phyloP scores from a whole-genome alignment of 2,888 invertebrate species.

The Lasius fuliginosus region DNA sequence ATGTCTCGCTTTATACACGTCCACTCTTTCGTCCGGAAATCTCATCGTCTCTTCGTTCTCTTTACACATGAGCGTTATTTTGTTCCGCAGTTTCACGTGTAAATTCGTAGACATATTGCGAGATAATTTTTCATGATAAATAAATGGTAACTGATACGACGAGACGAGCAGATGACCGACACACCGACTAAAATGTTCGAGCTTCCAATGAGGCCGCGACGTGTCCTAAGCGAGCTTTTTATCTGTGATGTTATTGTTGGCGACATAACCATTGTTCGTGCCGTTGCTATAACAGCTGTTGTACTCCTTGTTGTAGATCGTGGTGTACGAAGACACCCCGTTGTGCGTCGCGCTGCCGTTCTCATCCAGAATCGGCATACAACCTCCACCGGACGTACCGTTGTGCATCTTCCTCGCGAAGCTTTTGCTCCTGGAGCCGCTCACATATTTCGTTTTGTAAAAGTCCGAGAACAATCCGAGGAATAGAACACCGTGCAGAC shows the following conservation, averaged over 20 bases:
- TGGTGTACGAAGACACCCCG: conserved; percentile 86
- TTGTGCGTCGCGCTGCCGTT: conserved; percentile 83
- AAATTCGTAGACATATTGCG: conserved; percentile 12
- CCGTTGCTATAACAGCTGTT: conserved; percentile 90
- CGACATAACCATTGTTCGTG: conserved; percentile 89
- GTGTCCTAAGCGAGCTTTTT: conserved; percentile 83
- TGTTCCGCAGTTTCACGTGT: conserved; percentile 1
- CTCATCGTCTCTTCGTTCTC: conserved; percentile 19
- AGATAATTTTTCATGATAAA: conserved; percentile 36
- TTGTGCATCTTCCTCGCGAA: conserved; percentile 82
- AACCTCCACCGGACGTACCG: conserved; percentile 86
- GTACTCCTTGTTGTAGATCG: conserved; percentile 88
- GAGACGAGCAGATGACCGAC: conserved; percentile 58
- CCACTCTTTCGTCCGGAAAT: conserved; percentile 14
- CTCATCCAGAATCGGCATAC: conserved; percentile 92
- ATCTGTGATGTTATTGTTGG: conserved; percentile 84
- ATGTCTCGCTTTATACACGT: conserved; percentile 22
- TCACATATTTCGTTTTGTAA: conserved; percentile 93
- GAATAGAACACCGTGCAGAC: conserved; percentile 97
- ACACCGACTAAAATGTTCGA: conserved; percentile 46
- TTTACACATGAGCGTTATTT: conserved; percentile 9
- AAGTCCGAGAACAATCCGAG: conserved; percentile 97
- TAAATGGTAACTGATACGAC: conserved; percentile 52
- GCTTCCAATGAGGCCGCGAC: conserved; percentile 41
- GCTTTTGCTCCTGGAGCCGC: conserved; percentile 73